phyloP scores from a whole-genome alignment of 64 coral and sea anemone genomes.

The Pachyseris speciosa region DNA sequence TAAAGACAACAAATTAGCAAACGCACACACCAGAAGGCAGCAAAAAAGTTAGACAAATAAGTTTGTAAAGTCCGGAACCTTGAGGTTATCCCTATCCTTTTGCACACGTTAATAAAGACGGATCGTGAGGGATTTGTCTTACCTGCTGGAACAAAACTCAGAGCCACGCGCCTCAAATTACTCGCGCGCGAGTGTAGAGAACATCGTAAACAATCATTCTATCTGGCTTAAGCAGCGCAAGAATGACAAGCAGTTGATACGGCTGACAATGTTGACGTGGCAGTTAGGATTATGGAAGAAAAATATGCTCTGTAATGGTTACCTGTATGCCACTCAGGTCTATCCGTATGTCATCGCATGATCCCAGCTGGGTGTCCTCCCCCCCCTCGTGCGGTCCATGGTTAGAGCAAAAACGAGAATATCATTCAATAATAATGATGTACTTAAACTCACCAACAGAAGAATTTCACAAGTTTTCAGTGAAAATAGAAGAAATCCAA shows the following conservation, averaged over 20 bases:
- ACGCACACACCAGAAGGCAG: too few relatives aligned
- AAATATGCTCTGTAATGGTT: conserved; percentile 24
- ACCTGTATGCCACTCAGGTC: conserved; percentile 62
- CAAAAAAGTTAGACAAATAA: too few relatives aligned
- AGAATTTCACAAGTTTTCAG: conserved; percentile 36
- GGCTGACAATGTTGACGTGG: conserved; percentile 9
- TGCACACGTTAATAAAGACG: conserved; percentile 5
- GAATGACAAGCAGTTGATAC: conserved; percentile 47
- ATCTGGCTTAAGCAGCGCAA: conserved; percentile 39
- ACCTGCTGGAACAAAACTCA: conserved; percentile 46
- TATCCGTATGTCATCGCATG: conserved; percentile 57
- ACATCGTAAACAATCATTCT: conserved; percentile 36
- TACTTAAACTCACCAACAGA: conserved; percentile 20
- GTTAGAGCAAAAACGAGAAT: conserved; percentile 25
- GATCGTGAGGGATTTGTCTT: conserved; percentile 43
- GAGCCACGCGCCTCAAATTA: not conserved
- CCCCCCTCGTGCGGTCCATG: not conserved
- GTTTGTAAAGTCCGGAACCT: not conserved
- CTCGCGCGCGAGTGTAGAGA: not conserved
- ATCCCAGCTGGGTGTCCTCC: conserved; percentile 57
- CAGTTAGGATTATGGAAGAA: conserved; percentile 32
- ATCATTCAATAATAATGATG: conserved; percentile 12
- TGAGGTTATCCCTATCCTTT: conserved; percentile 21
- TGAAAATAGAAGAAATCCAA: conserved; percentile 49
- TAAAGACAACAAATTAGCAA: too few relatives aligned